Evolutionary conservation across 2,888 invertebrate genomes (phyloP).

Genomic region (Tiliacea aurago): DNA sequence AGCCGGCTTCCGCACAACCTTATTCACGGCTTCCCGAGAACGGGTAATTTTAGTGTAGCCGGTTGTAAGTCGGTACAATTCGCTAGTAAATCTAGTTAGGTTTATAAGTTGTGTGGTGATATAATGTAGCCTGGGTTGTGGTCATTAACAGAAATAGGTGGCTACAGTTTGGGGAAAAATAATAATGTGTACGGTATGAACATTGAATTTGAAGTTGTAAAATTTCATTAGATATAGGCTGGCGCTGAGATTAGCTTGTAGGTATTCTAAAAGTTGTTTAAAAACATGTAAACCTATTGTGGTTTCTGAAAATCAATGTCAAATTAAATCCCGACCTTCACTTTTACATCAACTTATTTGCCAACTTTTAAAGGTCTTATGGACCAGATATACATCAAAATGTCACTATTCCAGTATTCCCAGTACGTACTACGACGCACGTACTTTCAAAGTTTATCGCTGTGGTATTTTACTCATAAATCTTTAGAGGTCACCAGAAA

Average conservation of each 20-base stretch:
- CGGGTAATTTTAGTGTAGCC: slow-evolving; percentile 54
- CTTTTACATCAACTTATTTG: not conserved
- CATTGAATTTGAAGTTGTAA: not conserved
- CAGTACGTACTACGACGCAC: slow-evolving; percentile 29
- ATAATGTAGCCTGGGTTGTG: slow-evolving; percentile 1
- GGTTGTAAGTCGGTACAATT: slow-evolving; percentile 32
- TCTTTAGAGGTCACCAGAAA: slow-evolving; percentile 53
- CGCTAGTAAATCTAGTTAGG: slow-evolving; percentile 34
- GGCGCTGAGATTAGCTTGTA: not conserved
- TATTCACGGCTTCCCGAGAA: slow-evolving; percentile 59
- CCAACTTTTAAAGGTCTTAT: not conserved
- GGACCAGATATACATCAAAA: slow-evolving; percentile 44
- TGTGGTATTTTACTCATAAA: slow-evolving; percentile 57
- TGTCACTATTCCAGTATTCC: slow-evolving; percentile 47
- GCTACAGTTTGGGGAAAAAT: not conserved
- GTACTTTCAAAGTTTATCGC: slow-evolving; percentile 57
- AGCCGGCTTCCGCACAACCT: slow-evolving; percentile 54
- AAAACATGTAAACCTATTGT: too few species aligned
- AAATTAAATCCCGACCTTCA: not conserved
- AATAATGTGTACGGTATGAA: not conserved
- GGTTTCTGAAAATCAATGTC: not conserved
- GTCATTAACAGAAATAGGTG: not conserved
- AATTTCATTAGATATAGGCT: too few species aligned
- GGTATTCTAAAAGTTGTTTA: not conserved
- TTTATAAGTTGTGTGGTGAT: slow-evolving; percentile 19